Conservation (phyloP, 2,888 invertebrate genomes). For the Chorisops tibialis region DNA sequence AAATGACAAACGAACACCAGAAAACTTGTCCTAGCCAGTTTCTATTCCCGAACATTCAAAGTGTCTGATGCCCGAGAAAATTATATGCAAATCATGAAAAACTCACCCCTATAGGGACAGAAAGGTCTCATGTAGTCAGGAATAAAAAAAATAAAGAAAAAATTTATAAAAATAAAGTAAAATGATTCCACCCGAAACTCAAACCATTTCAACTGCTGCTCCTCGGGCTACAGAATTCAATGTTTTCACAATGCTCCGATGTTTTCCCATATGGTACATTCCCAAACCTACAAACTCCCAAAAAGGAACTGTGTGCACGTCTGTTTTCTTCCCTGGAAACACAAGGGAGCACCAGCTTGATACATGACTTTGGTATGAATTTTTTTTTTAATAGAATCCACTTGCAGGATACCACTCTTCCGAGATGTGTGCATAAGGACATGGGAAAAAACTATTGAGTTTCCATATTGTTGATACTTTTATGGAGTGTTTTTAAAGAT, state of each 20-base stretch:
- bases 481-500: no score
- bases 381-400: conserved; percentile 1
- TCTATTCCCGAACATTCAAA: background rate
- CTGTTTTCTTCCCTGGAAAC: conserved; percentile 13
- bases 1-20: background rate
- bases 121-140: background rate
- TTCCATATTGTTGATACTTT: no score
- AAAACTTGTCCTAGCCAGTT: background rate
- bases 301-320: conserved; percentile 5
- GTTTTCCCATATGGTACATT: conserved; percentile 25
- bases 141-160: background rate
- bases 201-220: background rate
- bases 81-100: conserved; percentile 22
- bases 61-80: background rate
- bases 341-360: conserved; percentile 18
- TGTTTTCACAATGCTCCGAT: conserved; percentile 21
- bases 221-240: conserved; percentile 2
- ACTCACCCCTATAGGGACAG: background rate
- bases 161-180: conserved; percentile 2
- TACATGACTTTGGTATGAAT: conserved; percentile 15
- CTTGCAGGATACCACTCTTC: conserved; percentile 3
- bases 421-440: conserved; percentile 14
- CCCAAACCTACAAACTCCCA: conserved; percentile 11
- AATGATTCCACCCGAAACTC: conserved; percentile 4
- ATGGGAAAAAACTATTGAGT: background rate